Evolutionary conservation across 2,113 vertebrate genomes (phyloP).

Genomic region (Phalacrocorax carbo): DNA sequence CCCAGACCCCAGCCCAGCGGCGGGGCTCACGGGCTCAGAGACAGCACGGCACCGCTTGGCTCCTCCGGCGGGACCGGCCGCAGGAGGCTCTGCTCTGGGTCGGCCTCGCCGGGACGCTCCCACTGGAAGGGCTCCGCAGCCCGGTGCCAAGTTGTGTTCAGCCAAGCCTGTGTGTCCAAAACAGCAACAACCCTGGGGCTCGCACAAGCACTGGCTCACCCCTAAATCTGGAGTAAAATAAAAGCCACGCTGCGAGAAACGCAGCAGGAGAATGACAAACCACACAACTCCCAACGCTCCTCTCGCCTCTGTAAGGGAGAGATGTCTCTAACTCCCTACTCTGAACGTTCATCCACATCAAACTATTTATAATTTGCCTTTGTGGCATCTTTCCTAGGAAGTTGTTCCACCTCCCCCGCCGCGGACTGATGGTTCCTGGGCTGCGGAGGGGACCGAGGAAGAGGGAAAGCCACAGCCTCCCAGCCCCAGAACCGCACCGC

Average conservation of each 20-base stretch:
- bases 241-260: rapidly evolving
- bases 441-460: not conserved
- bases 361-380: no score
- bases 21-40: not conserved
- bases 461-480: not conserved
- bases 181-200: not conserved
- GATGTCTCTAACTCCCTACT: not conserved
- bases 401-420: not conserved
- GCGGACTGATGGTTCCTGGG: rapidly evolving
- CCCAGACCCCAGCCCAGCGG: not conserved
- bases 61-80: not conserved
- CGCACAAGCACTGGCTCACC: rapidly evolving
- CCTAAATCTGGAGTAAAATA: not conserved
- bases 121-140: not conserved
- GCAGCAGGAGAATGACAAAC: not conserved
- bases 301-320: not conserved
- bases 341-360: rapidly evolving
- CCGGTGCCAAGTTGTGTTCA: rapidly evolving
- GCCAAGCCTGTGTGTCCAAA: not conserved
- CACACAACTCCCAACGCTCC: not conserved
- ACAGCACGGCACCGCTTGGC: not conserved
- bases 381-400: not conserved
- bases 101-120: not conserved
- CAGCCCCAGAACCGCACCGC: not conserved
- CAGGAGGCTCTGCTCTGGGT: not conserved